phyloP scores from a whole-genome alignment of 2,797 vertebrate species.

The Argentina silus region DNA sequence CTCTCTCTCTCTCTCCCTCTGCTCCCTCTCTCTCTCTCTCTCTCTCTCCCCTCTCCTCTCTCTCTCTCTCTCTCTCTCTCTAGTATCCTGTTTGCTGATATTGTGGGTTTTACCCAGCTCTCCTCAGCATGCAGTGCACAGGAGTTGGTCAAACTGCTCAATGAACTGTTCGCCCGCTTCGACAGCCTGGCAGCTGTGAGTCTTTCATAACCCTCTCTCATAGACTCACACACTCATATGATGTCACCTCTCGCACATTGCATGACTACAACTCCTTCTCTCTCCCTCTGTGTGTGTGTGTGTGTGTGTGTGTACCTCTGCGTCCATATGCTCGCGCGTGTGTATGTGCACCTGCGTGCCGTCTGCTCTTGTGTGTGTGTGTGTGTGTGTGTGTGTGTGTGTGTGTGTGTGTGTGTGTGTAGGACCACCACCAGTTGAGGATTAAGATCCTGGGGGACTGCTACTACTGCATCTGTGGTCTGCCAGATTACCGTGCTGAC shows the following conservation, averaged over 20 bases:
- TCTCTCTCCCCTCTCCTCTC: background rate
- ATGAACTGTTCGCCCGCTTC: conserved; percentile 93
- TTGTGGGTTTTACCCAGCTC: conserved; percentile 95
- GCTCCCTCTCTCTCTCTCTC: background rate
- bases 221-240: background rate
- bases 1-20: background rate
- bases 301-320: too few species aligned
- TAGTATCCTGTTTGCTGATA: conserved; percentile 97
- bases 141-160: conserved; percentile 94
- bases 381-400: too few species aligned
- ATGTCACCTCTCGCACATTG: too few species aligned
- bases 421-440: conserved; percentile 91
- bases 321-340: too few species aligned
- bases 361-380: too few species aligned
- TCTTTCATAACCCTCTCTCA: conserved; percentile 33
- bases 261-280: background rate
- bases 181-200: conserved; percentile 94
- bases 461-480: conserved; percentile 96
- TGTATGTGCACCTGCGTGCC: too few species aligned
- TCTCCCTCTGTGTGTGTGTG: background rate
- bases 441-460: conserved; percentile 97
- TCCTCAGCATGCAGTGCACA: conserved; percentile 92
- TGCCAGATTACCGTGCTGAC: conserved; percentile 92
- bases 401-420: conserved; percentile 14
- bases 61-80: conserved; percentile 27